These are phyloP conservation scores for Diplodus sargus DNA, from an alignment of 2,797 vertebrate genomes.

Conservation along the genomic window DNA sequence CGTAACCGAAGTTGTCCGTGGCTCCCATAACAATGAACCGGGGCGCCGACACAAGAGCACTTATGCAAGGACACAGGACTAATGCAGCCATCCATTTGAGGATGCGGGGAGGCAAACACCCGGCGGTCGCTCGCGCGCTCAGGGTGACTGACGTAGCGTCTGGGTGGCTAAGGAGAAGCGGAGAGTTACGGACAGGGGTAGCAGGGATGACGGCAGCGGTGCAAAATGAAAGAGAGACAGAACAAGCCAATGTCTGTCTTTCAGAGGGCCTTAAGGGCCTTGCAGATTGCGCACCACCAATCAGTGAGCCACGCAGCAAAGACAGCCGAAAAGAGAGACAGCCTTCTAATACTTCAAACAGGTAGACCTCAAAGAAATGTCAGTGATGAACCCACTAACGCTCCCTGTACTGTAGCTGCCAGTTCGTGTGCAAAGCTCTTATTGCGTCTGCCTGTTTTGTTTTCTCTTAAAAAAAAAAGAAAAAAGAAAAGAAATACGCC, in stretches of 20 bases:
- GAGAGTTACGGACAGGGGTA: constrained; percentile 30
- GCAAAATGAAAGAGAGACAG: constrained; percentile 47
- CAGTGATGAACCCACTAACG: constrained; percentile 38
- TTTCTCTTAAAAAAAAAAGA: not conserved
- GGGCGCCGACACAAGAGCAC: constrained; percentile 3
- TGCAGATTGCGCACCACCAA: constrained; percentile 27
- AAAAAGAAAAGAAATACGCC: constrained; percentile 1
- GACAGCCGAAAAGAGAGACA: constrained; percentile 19
- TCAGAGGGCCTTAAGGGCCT: constrained; percentile 44
- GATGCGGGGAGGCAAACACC: constrained; percentile 27
- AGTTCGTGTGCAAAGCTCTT: not conserved
- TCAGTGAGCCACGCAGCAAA: constrained; percentile 17
- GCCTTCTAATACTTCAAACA: constrained; percentile 59
- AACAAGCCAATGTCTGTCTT: constrained; percentile 52
- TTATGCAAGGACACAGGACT: constrained; percentile 40
- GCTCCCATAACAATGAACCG: constrained; percentile 62
- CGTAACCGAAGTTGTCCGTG: constrained; percentile 47
- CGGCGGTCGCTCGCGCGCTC: not conserved
- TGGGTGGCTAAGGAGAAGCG: constrained; percentile 28
- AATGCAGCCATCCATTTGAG: constrained; percentile 21
- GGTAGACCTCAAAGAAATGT: constrained; percentile 54
- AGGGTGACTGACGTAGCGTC: constrained; percentile 54
- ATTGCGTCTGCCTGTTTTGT: constrained; percentile 35
- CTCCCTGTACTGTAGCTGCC: constrained; percentile 18
- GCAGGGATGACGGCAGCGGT: constrained; percentile 43